Conservation (phyloP, 2,797 vertebrate genomes). For the Sebastes cheni region DNA sequence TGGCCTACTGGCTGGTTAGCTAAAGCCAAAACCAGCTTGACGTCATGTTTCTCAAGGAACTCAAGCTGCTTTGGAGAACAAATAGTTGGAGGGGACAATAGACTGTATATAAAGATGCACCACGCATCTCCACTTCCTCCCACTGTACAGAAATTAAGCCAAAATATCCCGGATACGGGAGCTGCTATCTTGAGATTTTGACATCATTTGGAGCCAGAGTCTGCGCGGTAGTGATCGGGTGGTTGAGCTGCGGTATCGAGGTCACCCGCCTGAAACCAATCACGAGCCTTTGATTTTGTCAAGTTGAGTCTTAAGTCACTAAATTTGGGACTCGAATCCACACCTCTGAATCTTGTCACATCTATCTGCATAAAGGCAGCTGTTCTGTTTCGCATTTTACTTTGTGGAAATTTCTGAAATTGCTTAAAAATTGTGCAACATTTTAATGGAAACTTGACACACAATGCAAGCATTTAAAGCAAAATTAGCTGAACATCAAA, state of each 20-base stretch:
- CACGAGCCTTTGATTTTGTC: too few species aligned
- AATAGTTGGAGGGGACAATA: rapidly evolving
- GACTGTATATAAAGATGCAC: too few species aligned
- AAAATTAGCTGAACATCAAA: not conserved
- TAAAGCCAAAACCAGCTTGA: not conserved
- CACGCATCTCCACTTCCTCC: too few species aligned
- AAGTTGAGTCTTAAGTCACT: too few species aligned
- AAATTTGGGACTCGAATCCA: too few species aligned
- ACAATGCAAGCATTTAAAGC: not conserved
- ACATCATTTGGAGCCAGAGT: too few species aligned
- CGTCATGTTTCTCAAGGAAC: not conserved
- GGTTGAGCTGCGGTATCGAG: too few species aligned
- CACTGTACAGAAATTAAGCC: too few species aligned
- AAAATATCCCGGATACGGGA: rapidly evolving
- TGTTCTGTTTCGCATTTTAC: not conserved
- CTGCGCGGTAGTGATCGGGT: too few species aligned
- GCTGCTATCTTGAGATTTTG: rapidly evolving
- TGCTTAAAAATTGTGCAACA: not conserved
- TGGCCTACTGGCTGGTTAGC: not conserved
- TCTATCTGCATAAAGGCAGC: not conserved
- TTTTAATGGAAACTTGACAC: not conserved
- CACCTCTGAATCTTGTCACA: not conserved
- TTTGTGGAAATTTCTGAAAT: not conserved
- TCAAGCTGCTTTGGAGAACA: not conserved
- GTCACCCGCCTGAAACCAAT: too few species aligned